Evolutionary conservation across 1,140 invertebrate genomes (phyloP).

Genomic region (Potamilus streckersoni): DNA sequence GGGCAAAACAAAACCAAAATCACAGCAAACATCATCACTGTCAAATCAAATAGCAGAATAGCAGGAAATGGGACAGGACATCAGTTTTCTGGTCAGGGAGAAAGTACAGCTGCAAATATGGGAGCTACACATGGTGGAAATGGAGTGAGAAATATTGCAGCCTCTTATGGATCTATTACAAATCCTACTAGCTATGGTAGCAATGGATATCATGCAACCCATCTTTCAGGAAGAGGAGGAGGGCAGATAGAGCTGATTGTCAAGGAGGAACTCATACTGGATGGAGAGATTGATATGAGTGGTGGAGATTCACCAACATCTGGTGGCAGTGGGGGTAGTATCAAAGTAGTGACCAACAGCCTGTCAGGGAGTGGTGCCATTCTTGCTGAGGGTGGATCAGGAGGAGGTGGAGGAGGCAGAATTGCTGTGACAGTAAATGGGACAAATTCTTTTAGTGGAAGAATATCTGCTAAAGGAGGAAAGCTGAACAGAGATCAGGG

Average conservation of each 20-base stretch:
- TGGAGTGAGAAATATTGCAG: conserved; percentile 32
- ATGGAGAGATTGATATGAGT: conserved; percentile 53
- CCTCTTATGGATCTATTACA: conserved; percentile 43
- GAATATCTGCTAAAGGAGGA: conserved; percentile 27
- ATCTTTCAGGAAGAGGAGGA: conserved; percentile 39
- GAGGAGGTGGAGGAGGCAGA: conserved; percentile 49
- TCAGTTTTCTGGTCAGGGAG: conserved; percentile 35
- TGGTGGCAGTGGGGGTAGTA: conserved; percentile 49
- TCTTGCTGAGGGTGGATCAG: conserved; percentile 38
- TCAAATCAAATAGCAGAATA: conserved; percentile 40
- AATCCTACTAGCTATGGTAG: conserved; percentile 48
- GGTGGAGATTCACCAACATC: conserved; percentile 19
- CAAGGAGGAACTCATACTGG: conserved; percentile 19
- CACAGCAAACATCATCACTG: conserved; percentile 38
- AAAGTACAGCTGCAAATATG: conserved; percentile 16
- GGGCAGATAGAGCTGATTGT: conserved; percentile 47
- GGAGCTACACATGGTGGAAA: conserved; percentile 46
- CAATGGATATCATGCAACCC: conserved; percentile 43
- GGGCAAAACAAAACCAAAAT: conserved; percentile 44
- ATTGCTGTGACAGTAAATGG: conserved; percentile 34
- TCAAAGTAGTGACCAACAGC: conserved; percentile 31
- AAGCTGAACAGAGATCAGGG: neutral
- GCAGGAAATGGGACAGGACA: conserved; percentile 44
- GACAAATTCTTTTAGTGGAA: conserved; percentile 34
- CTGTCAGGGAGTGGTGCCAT: conserved; percentile 40